Evolutionary conservation across 1,140 invertebrate species (phyloP), one percentile per base, ranked within the genome.

Genomic region (Drosophila varians): DNA sequence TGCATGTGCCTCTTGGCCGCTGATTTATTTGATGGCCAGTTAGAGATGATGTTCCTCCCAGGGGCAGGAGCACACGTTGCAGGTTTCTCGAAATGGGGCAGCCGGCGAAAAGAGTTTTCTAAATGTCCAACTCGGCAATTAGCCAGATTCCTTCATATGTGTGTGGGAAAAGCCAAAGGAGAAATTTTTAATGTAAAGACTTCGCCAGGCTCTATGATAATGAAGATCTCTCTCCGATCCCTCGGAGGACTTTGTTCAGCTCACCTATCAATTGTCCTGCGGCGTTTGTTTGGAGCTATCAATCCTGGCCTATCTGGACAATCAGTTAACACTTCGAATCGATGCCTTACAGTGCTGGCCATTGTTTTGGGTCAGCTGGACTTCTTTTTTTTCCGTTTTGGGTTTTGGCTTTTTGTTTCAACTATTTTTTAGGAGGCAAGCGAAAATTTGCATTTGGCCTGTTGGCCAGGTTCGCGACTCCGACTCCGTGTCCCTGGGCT

Each of bases 1-100:
- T 80, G 76, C 80, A 86, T 86, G 82, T 84, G 80, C 82, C 61
- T 76, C 69, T 53, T 58, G 65, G 65, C 51, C 38, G 48, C 47
- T 84, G 80, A 84, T 84, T 84, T 84, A 84, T 84, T 86, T 84
- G 76, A 84, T 84, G 80, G 80, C 61, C 72, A 76, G 58, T 72
- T 70, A 45, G 61, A 52, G 77, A 42, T 56, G 68, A 56, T 38
- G 23, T 38, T 65, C 51, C 54, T 65, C 19, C 47, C 0, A 40
- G 26, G 56, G 47, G 51, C 34, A 57, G 26, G 45, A 38, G 26
- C 54, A 72, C 77, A 80, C 65, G 77, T 72, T 76, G 77, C 76
- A 71, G 66, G 51, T 65, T 31, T 71, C 65, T 71, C 31, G 42
- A 82, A 80, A 80, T 82, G 72, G 77, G 77, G 58, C 77, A 79